Evolutionary conservation across 2,888 invertebrate species (phyloP), one percentile per base, ranked within the genome.

Genomic region (Pollenia griseotomentosa): DNA sequence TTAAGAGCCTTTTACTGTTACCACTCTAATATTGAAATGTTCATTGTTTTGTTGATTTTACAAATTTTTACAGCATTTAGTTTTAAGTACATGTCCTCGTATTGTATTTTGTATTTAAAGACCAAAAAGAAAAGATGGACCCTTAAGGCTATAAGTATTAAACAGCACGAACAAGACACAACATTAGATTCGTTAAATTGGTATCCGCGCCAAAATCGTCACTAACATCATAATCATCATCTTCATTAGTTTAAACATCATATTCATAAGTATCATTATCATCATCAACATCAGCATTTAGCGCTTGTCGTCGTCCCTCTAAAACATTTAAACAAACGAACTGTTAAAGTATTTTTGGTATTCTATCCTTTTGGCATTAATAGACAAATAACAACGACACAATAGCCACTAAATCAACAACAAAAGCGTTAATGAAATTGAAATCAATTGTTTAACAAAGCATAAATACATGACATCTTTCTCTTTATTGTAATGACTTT

Each of bases 371-470:
- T 63, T 74, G 40, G 33, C 55, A 84, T 44, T 66, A 73, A 79
- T 79, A 84, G 73, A 73, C 78, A 79, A 84, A 66, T 46, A 68
- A 63, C 78, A 87, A 66, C 63, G 51, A 68, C 40, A 79, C 79
- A 84, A 79, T 84, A 19, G 83, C 68, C 83, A 87, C 87, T 87
- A 87, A 87, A 87, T 87, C 83, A 84, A 87, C 86, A 87, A 87
- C 83, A 87, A 87, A 87, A 87, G 87, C 87, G 83, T 84, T 87
- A 87, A 87, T 87, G 87, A 84, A 87, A 84, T 87, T 81, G 81
- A 84, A 87, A 87, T 87, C 87, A 87, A 84, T 87, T 84, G 83
- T 81, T 81, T 59, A 87, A 81, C 87, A 87, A 87, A 84, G 80
- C 83, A 80, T 86, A 75, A 81, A 80, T 80, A 77, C 86, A 83